These are phyloP conservation scores for Paedocypris micromegethes DNA, from an alignment of 2,797 vertebrate genomes.

Conservation along the genomic window DNA sequence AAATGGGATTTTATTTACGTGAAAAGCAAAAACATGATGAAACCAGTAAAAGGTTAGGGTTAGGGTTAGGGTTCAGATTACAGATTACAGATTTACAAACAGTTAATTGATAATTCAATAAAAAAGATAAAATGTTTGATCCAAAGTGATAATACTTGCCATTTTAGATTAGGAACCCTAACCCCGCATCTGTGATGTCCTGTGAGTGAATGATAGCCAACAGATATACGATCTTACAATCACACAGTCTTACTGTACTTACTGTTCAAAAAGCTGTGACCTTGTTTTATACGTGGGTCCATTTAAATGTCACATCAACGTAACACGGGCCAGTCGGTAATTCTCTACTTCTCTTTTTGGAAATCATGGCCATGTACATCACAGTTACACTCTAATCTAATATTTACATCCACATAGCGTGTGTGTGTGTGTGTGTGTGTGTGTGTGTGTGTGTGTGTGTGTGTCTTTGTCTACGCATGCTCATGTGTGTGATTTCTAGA, in stretches of 20 bases:
- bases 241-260: constrained; percentile 47
- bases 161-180: constrained; percentile 59
- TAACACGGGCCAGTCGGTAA: constrained; percentile 27
- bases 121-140: neutral
- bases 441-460: constrained; percentile 51
- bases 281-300: constrained; percentile 43
- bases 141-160: constrained; percentile 71
- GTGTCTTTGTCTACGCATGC: constrained; percentile 30
- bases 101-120: neutral
- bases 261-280: constrained; percentile 42
- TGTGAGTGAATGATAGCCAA: constrained; percentile 31
- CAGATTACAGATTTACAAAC: neutral
- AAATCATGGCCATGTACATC: constrained; percentile 56
- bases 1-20: neutral
- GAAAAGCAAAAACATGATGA: no score
- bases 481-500: neutral
- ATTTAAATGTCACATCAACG: constrained; percentile 68
- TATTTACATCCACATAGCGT: constrained; percentile 59
- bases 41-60: neutral
- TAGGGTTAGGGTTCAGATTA: neutral
- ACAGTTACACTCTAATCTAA: constrained; percentile 47
- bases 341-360: constrained; percentile 71
- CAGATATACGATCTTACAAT: constrained; percentile 58
- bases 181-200: constrained; percentile 36
- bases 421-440: constrained; percentile 53